Evolutionary conservation across 2,797 vertebrate genomes (phyloP), one percentile per base, ranked within the genome.

Genomic region (Sciurus vulgaris): DNA sequence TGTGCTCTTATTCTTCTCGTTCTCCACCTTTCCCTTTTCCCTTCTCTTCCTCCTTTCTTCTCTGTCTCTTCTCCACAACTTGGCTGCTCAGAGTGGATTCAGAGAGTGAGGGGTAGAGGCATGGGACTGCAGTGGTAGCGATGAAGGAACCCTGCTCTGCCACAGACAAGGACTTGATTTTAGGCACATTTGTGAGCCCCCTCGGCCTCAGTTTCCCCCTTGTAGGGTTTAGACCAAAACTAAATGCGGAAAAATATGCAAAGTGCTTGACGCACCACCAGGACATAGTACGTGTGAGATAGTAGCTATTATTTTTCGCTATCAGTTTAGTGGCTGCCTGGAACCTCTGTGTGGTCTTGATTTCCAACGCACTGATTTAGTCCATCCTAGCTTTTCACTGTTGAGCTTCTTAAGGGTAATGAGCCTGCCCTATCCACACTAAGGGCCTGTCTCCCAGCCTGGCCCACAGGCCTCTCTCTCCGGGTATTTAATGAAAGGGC

Each of bases 281-380:
- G 86, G 1, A 5, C 35, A 4, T 0, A 0, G 63, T 0, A 3
- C 10, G 0, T 18, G 4, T 3, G 5, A 49, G 41, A 41, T 12
- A 1, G 28, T 1, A 8, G 54, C 47, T 76, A 2, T 26, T 67
- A 15, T 18, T 24, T 44, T 24, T 44, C 12, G 26, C 33, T 5
- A 0, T 63, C 54, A n/a, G 67, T 1, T 38, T 65, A 22, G 7
- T 77, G 59, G 26, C 87, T 77, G 5, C 65, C 33, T 74, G 59
- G 51, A 22, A 30, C 7, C 7, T 65, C 38, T 10, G 3, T 73
- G 33, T 51, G 47, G 49, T 9, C 12, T 24, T 24, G n/a, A 28
- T 44, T 69, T 93, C 44, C 54, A 22, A 13, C 8, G 11, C 38
- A 2, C n/a, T 5, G 51, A 26, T 76, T 69, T 35, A 15, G 26